Evolutionary conservation across 1,140 invertebrate species (phyloP).

Genomic region (Lasioglossum baleicum): DNA sequence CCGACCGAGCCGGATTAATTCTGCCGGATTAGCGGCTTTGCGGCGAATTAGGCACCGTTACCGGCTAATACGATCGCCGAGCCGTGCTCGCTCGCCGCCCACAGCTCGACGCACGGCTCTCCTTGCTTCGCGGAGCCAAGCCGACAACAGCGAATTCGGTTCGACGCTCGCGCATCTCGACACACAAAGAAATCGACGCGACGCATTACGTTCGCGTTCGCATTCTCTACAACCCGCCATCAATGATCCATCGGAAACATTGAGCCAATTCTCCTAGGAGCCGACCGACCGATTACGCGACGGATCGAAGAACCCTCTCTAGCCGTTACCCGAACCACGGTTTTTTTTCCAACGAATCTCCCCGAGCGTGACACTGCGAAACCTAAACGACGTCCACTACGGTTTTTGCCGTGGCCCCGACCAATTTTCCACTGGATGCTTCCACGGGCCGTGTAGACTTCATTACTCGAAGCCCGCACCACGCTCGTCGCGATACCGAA

Average conservation of each 20-base stretch:
- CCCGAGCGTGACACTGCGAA: constrained; percentile 52
- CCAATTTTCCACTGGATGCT: constrained; percentile 53
- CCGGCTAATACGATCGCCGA: constrained; percentile 64
- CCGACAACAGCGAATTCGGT: neutral
- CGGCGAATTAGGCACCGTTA: constrained; percentile 66
- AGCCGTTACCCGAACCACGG: neutral
- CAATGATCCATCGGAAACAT: no score
- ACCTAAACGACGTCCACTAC: constrained; percentile 31
- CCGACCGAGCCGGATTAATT: constrained; percentile 66
- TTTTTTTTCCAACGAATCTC: constrained; percentile 8
- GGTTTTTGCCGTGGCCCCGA: constrained; percentile 44
- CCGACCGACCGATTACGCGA: neutral
- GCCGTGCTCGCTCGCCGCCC: constrained; percentile 19
- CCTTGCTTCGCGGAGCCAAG: neutral
- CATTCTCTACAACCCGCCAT: no score
- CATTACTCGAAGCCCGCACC: constrained; percentile 19
- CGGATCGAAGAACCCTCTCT: neutral
- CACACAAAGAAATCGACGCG: neutral
- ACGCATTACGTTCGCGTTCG: neutral
- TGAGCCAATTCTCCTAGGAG: no score
- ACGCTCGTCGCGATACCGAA: neutral
- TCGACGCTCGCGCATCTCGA: constrained; percentile 1
- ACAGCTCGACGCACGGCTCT: no score
- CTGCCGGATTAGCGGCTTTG: constrained; percentile 67
- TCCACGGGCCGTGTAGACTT: constrained; percentile 24